Conservation (phyloP, 2,888 invertebrate species). For the Nomada goodeniana region DNA sequence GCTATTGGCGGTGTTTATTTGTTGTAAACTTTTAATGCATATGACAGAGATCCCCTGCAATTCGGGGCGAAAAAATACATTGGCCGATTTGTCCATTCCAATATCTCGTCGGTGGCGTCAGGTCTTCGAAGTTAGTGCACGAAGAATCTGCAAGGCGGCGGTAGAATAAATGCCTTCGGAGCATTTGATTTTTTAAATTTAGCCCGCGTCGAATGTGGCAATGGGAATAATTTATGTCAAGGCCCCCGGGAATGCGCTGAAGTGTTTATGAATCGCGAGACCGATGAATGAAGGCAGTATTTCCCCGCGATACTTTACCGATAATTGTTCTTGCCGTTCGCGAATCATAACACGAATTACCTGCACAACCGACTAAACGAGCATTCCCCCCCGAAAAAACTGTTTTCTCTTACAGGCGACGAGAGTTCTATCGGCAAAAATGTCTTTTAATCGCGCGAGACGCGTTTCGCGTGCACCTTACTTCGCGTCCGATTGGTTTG, state of each 20-base stretch:
- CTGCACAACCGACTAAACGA: neutral
- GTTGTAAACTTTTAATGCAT: too few relatives aligned
- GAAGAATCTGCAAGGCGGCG: constrained; percentile 1
- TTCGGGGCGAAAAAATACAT: too few relatives aligned
- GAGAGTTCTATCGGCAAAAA: neutral
- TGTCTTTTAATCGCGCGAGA: neutral
- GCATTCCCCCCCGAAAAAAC: neutral
- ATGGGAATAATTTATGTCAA: constrained; percentile 3
- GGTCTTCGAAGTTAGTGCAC: too few relatives aligned
- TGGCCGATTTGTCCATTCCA: too few relatives aligned
- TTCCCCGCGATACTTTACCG: neutral
- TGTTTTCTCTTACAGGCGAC: neutral
- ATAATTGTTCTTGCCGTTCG: neutral
- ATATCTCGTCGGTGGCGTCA: too few relatives aligned
- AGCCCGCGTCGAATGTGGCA: neutral
- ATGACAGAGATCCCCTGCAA: too few relatives aligned
- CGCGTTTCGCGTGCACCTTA: neutral
- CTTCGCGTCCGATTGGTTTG: neutral
- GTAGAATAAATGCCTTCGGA: neutral
- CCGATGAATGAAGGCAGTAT: neutral
- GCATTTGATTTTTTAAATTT: neutral
- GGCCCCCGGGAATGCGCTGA: neutral
- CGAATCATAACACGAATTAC: neutral
- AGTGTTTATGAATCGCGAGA: constrained; percentile 25
- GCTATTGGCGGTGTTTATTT: too few relatives aligned